Base-by-base conservation (phyloP, 2,888 invertebrate species). In the Lamellibrachia satsuma region DNA sequence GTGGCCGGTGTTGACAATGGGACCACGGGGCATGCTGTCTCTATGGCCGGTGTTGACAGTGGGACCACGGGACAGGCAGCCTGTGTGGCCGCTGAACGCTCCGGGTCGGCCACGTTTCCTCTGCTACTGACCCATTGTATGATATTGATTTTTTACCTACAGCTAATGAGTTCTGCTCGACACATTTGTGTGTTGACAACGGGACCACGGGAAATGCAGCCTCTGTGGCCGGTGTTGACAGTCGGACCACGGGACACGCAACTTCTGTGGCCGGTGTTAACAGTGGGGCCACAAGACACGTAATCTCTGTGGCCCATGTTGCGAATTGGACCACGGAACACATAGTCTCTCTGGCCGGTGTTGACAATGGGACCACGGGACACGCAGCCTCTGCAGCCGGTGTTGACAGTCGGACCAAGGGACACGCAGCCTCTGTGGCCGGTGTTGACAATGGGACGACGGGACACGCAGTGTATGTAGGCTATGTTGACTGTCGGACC, bases 91-190 rank as follows among this genome's bases (percentile, higher is more conserved):
- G n/a, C n/a, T n/a, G 22, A 75, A 22, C 75, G 75, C 75, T 22
- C 75, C 75, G 75, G 75, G 75, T 75, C 75, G 75, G 75, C 75
- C 75, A n/a, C 2, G 15, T 75, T n/a, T 75, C 75, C 22, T 75
- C 75, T 6, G 75, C 75, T 22, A 75, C 75, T n/a, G 75, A 75
- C 75, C 75, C 75, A 75, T 75, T 75, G 75, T 75, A 75, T 15
- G n/a, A 75, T 75, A 75, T 75, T n/a, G 75, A 75, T 75, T 75
- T 39, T 75, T 22, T n/a, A 75, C 75, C 75, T 75, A 75, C 75
- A 75, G 75, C 22, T 75, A 75, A 75, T 75, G 75, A 75, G 75
- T 75, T 75, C 75, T 75, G 75, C 75, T 75, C 75, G 75, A 75
- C 75, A 75, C n/a, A 75, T 75, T 39, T 39, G 0, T 39, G 39